Evolutionary conservation across 64 coral and sea anemone genomes (phyloP).

Genomic region (Trachythela sp.): DNA sequence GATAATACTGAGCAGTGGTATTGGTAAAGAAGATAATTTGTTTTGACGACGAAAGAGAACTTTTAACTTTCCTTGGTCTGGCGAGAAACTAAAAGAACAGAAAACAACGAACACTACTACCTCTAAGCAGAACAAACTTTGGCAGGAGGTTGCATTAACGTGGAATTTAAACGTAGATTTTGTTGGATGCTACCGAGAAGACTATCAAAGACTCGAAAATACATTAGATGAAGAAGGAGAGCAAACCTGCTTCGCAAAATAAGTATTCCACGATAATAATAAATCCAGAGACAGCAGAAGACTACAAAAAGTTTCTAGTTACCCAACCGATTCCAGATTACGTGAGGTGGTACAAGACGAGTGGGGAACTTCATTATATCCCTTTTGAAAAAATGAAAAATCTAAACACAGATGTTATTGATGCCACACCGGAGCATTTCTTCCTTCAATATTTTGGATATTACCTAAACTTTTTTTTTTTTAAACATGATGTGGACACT

Average conservation of each 20-base stretch:
- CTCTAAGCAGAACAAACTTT: neutral
- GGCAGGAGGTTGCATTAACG: neutral
- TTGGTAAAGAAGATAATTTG: neutral
- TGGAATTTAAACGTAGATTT: neutral
- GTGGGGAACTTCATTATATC: conserved; percentile 53
- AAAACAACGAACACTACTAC: neutral
- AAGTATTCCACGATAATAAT: conserved; percentile 35
- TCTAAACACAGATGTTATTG: neutral
- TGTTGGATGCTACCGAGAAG: neutral
- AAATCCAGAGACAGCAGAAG: conserved; percentile 8
- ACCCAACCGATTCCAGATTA: conserved; percentile 58
- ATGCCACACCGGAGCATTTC: conserved; percentile 41
- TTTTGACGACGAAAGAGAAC: neutral
- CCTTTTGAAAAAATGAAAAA: conserved; percentile 21
- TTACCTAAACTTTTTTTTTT: conserved; percentile 33
- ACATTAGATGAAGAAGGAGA: neutral
- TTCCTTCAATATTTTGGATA: conserved; percentile 47
- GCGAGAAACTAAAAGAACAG: neutral
- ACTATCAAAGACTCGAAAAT: neutral
- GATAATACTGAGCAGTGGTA: no score
- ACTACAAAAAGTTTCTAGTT: neutral
- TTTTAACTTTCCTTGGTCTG: neutral
- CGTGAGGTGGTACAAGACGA: conserved; percentile 29
- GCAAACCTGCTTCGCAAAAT: neutral
- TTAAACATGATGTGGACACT: conserved; percentile 3